phyloP scores from a whole-genome alignment of 2,113 vertebrate genomes.

The Benitochromis conjunctus region DNA sequence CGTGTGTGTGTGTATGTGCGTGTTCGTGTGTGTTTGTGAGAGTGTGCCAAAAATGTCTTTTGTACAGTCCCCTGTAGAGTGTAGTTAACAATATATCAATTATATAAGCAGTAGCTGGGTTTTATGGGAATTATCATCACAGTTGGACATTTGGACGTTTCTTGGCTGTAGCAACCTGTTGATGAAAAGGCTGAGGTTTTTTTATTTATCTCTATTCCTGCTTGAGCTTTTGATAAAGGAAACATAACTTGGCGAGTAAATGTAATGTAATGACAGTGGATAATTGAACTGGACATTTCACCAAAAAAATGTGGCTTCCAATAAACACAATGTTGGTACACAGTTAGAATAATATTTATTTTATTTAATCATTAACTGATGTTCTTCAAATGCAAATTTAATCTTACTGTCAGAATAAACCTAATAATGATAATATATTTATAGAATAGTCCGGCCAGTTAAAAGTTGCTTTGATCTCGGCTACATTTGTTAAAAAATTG shows the following conservation, averaged over 20 bases:
- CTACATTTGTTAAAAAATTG: neutral
- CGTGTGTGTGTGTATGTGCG: neutral
- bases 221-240: neutral
- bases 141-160: constrained; percentile 34
- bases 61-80: constrained; percentile 22
- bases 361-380: neutral
- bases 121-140: constrained; percentile 42
- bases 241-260: neutral
- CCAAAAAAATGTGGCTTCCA: neutral
- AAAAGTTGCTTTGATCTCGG: neutral
- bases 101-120: constrained; percentile 19
- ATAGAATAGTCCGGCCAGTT: neutral
- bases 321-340: neutral
- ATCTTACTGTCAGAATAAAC: neutral
- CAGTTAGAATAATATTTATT: neutral
- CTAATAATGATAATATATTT: neutral
- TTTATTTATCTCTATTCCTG: neutral
- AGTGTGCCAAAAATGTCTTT: constrained; percentile 24
- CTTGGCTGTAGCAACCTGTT: constrained; percentile 36
- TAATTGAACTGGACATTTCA: neutral
- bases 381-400: neutral
- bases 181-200: neutral
- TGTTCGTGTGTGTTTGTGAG: neutral
- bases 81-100: constrained; percentile 43
- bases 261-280: neutral